Evolutionary conservation across 2,113 vertebrate genomes (phyloP).

Genomic region (Nannospalax galili): DNA sequence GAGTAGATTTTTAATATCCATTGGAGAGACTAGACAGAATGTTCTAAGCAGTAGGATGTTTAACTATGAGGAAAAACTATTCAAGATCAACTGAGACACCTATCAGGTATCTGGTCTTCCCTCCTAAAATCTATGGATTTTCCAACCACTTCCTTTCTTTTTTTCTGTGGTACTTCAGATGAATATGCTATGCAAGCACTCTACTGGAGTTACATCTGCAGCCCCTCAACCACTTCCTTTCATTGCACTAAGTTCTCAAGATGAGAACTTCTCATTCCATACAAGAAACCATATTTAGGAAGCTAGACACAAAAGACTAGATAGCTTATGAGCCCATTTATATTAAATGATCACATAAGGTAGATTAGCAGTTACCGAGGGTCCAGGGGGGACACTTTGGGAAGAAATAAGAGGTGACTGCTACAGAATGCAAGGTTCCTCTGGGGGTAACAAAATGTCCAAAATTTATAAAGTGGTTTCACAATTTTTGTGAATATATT

Average conservation of each 20-base stretch:
- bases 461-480: neutral
- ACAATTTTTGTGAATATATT: constrained; percentile 19
- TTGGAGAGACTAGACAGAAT: constrained; percentile 46
- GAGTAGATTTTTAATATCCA: constrained; percentile 52
- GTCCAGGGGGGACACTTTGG: neutral
- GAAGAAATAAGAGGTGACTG: neutral
- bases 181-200: neutral
- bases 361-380: neutral
- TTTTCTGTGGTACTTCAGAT: neutral
- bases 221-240: neutral
- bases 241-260: constrained; percentile 22
- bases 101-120: neutral
- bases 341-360: constrained; percentile 7
- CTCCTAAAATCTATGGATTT: neutral
- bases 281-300: constrained; percentile 41
- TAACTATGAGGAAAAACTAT: constrained; percentile 41
- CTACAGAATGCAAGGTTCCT: neutral
- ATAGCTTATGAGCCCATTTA: neutral
- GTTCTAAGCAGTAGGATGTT: constrained; percentile 15
- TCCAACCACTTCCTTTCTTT: constrained; percentile 15
- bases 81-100: constrained; percentile 25
- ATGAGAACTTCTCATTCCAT: constrained; percentile 29
- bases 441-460: neutral
- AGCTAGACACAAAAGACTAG: constrained; percentile 34
- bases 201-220: neutral